These are phyloP conservation scores for Episyrphus balteatus DNA, from an alignment of 1,140 invertebrate genomes.

Conservation along the genomic window DNA sequence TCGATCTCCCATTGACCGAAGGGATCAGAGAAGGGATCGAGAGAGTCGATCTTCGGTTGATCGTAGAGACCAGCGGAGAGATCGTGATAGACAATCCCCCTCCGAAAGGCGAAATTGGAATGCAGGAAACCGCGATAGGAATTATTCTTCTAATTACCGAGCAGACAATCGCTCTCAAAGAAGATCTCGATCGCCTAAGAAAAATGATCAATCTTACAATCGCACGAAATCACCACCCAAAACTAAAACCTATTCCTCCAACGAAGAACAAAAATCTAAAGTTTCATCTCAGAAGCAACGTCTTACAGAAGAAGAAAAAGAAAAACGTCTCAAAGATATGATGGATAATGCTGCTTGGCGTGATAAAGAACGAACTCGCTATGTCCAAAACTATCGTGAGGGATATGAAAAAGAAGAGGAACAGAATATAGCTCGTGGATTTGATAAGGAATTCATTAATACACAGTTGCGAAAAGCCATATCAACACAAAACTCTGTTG, in stretches of 20 bases:
- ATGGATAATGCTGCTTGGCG: constrained; percentile 62
- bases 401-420: constrained; percentile 49
- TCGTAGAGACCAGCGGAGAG: too few relatives aligned
- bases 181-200: not conserved
- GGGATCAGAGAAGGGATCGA: not conserved
- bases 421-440: constrained; percentile 34
- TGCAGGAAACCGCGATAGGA: too few relatives aligned
- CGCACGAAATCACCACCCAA: not conserved
- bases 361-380: constrained; percentile 53
- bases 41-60: not conserved
- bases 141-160: not conserved
- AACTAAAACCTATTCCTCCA: not conserved
- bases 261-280: constrained; percentile 10
- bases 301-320: constrained; percentile 58
- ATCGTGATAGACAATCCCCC: too few relatives aligned
- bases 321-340: constrained; percentile 66
- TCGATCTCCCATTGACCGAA: not conserved
- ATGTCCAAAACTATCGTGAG: constrained; percentile 51
- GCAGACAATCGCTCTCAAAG: not conserved
- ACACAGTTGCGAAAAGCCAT: constrained; percentile 55
- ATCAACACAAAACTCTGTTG: constrained; percentile 52
- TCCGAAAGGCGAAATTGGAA: too few relatives aligned
- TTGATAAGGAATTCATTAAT: constrained; percentile 42
- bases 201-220: too few relatives aligned
- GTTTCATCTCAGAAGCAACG: constrained; percentile 17